Conservation (phyloP, 2,888 invertebrate genomes). For the Synergus itoensis region DNA sequence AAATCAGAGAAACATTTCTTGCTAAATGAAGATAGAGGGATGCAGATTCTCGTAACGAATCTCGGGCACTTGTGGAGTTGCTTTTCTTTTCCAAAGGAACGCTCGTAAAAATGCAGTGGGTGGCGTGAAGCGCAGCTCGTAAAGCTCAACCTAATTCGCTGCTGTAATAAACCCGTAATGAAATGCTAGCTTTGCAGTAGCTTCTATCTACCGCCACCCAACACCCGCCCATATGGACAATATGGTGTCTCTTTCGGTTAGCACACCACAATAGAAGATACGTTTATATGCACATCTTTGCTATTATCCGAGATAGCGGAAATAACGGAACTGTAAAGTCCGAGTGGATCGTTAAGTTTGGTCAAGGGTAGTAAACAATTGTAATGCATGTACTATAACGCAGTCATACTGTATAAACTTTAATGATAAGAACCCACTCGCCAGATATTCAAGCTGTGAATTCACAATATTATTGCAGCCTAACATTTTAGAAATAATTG, state of each 20-base stretch:
- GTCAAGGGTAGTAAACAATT: slow-evolving; percentile 1
- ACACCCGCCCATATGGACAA: slow-evolving; percentile 23
- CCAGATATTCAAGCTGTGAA: background rate
- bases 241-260: slow-evolving; percentile 2
- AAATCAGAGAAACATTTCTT: background rate
- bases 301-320: background rate
- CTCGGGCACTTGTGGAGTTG: slow-evolving; percentile 14
- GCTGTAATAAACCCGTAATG: slow-evolving; percentile 62
- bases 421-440: background rate
- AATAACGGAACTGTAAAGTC: background rate
- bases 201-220: slow-evolving; percentile 39
- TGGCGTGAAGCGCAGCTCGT: slow-evolving; percentile 52
- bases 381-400: background rate
- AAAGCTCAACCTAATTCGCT: slow-evolving; percentile 60
- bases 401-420: background rate
- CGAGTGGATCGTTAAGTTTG: background rate
- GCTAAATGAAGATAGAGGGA: background rate
- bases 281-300: background rate
- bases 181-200: slow-evolving; percentile 53
- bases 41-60: background rate
- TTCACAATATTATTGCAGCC: background rate
- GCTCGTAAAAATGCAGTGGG: slow-evolving; percentile 51
- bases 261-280: background rate
- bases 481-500: background rate
- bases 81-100: slow-evolving; percentile 43